These are phyloP conservation scores for Rugalucina vietnamica DNA, from an alignment of 2,888 invertebrate species.

Conservation along the genomic window DNA sequence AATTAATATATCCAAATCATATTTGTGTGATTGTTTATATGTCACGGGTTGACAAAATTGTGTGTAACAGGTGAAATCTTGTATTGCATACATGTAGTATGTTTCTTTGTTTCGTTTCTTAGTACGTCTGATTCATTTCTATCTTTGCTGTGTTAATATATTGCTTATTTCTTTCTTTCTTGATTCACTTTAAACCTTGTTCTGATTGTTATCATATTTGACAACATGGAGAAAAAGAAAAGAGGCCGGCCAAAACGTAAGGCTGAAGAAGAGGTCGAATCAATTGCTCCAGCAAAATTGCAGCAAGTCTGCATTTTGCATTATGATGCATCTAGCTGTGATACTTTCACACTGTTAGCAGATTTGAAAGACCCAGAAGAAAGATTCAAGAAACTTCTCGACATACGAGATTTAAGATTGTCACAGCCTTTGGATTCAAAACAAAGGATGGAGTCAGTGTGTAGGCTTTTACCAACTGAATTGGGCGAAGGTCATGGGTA, in stretches of 20 bases:
- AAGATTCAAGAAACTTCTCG: not conserved
- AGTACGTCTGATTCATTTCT: not conserved
- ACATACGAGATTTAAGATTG: conserved; percentile 3
- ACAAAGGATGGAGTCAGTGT: conserved; percentile 3
- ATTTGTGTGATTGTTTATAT: not conserved
- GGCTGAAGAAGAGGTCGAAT: not conserved
- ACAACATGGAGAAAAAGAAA: conserved; percentile 1
- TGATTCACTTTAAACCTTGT: not conserved
- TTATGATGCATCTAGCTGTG: conserved; percentile 4
- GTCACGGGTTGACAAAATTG: not conserved
- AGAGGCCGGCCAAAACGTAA: conserved; percentile 1
- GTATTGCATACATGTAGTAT: not conserved
- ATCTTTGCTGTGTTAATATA: not conserved
- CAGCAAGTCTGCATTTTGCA: not conserved
- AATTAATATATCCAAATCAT: not conserved
- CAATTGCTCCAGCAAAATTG: not conserved
- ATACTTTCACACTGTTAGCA: not conserved
- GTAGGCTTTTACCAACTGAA: conserved; percentile 2
- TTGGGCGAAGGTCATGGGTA: conserved; percentile 14
- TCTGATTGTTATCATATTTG: conserved; percentile 4
- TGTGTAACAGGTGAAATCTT: not conserved
- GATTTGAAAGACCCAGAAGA: not conserved
- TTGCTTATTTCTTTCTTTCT: not conserved
- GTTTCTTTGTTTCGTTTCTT: not conserved
- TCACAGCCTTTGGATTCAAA: not conserved